Base-by-base conservation (phyloP, 2,113 vertebrate species). In the Rousettus leschenaultii region DNA sequence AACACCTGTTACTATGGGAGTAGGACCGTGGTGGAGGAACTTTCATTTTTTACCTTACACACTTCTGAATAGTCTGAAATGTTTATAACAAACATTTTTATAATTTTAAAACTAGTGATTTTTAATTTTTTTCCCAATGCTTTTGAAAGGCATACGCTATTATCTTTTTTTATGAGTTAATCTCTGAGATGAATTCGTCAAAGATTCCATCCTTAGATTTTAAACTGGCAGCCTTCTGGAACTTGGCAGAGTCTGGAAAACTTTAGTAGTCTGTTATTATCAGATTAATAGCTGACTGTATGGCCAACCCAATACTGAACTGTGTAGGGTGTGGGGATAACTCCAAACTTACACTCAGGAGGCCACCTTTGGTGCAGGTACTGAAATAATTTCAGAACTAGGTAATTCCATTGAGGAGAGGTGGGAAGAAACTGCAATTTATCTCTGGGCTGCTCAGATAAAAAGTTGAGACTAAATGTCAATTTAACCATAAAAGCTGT, bases 311-410 rank as follows among this genome's bases (percentile, higher is more conserved):
- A 33, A n/a, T 40, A 51, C 68, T 68, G 70, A 94, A 87, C 28
- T 40, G 57, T 21, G 53, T 80, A 55, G 6, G 19, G 15, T 57
- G 26, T 33, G 30, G 40, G 3, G 24, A 40, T 51, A 65, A 94
- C 14, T 89, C n/a, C 40, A 53, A 38, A 94, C 96, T 80, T 87
- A 90, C 51, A 93, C 70, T 87, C 45, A 65, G 53, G 51, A 86
- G 22, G 10, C 65, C 51, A 71, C 3, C 19, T 95, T 65, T 74
- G 53, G 33, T 35, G 91, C 28, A 78, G 30, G n/a, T 74, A 26
- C 2, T 75, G 77, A 95, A 79, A 95, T 75, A 45, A 91, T 45
- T 91, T 86, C 78, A 88, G 57, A 78, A 55, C 26, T 83, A 83
- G 53, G 35, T n/a, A 48, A 24, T 57, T 92, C 63, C 53, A 73